Evolutionary conservation across 2,888 invertebrate genomes (phyloP), one percentile per base, ranked within the genome.

Genomic region (Psococerastis gibbosa): DNA sequence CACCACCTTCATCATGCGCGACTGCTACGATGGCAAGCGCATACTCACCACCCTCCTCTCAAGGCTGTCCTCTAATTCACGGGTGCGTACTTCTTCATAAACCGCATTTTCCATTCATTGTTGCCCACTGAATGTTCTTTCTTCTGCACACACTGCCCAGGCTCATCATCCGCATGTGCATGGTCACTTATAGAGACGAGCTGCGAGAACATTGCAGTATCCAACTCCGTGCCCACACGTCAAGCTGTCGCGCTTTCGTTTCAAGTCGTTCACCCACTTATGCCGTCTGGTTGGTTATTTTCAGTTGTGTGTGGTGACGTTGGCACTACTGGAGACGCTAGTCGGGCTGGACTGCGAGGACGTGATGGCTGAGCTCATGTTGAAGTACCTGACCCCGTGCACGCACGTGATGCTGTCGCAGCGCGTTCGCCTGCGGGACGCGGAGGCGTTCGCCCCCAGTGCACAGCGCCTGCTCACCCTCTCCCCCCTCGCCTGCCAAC

Each of bases 321-420:
- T 97, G 53, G 79, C 88, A 0, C 64, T 97, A 9, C 85, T 97
- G 62, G 83, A 89, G 59, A 89, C 91, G 0, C 66, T 97, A 47
- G 70, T 95, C 43, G 81, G 85, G 54, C 66, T 95, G 48, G 85
- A 92, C 62, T 94, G 91, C 63, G 97, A 97, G 62, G 97, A 97
- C 60, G 75, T 95, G 35, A 87, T 97, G 84, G 66, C 91, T 53
- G 89, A 92, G 57, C 66, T 95, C 41, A 73, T 91, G 38, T 76
- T 87, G 57, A 85, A 84, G 57, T 78, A 89, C 58, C 67, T 95
- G 50, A 69, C 78, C 52, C 81, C 83, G 1, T 81, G 82, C 55
- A 72, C 76, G 15, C 84, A 85, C 61, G 72, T 85, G 18, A 76
- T 80, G 76, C 67, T 79, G 44, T 81, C 82, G n/a, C 82, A 84